Evolutionary conservation across 2,113 vertebrate genomes (phyloP), one percentile per base, ranked within the genome.

Genomic region (Craseonycteris thonglongyai): DNA sequence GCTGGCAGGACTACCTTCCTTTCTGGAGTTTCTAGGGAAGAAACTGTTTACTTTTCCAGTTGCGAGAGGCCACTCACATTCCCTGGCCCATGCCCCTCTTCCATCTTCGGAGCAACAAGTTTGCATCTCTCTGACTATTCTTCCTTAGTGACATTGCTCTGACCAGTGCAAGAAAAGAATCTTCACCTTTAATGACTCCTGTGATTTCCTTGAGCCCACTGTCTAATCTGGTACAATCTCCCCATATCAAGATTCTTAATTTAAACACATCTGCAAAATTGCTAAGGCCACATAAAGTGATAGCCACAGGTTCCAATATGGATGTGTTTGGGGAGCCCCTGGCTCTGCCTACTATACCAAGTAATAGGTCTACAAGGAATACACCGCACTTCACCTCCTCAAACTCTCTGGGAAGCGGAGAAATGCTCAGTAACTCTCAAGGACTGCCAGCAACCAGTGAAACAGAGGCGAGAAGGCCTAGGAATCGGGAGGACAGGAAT

Each of bases 251-350:
- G 16, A 35, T 58, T 42, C 18, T 95, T 74, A 58, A 65, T 7
- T 54, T 58, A 72, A 78, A 69, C 30, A 61, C 9, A 56, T 9
- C 26, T 54, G 40, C 16, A 35, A 85, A 28, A 18, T 26, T 16
- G 19, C 47, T 35, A 61, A 45, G 3, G 0, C 30, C 26, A 54
- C 56, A 11, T 18, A 68, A 61, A 24, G 3, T 35, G 7, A 30
- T 8, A 42, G 7, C 18, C 21, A 76, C 15, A 28, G 3, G 4
- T 74, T 75, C 26, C 65, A 58, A 26, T 47, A 4, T n/a, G 6
- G 8, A 83, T 0, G 6, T 40, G n/a, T n/a, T 79, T 24, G 47
- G 22, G 30, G 21, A 12, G 1, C 2, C 30, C 2, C 1, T 11
- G 30, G 11, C 33, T 71, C 21, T 85, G 13, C 11, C 51, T 38